Evolutionary conservation across 92 coral and sea anemone species (phyloP).

Genomic region (Hydrozoanthus gracilis): DNA sequence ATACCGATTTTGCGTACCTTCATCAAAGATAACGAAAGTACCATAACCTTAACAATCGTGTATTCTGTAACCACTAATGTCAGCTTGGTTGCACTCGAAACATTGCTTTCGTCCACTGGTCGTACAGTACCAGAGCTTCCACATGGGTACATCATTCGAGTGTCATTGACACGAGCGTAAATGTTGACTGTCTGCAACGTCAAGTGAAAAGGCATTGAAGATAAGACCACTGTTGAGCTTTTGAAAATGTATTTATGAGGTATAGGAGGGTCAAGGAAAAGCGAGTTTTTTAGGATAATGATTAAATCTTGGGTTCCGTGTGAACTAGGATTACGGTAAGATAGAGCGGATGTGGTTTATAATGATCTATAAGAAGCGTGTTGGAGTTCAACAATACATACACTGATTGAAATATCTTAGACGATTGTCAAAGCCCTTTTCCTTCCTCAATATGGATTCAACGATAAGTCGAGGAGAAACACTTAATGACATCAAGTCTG

Average conservation of each 20-base stretch:
- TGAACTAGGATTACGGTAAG: neutral
- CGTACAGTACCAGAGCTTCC: slow-evolving; percentile 24
- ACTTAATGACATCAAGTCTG: neutral
- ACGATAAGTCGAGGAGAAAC: neutral
- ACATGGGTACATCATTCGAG: neutral
- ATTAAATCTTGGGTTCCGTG: neutral
- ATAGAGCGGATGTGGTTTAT: neutral
- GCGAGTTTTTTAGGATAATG: neutral
- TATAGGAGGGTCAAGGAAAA: neutral
- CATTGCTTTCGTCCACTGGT: neutral
- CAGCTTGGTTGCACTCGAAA: slow-evolving; percentile 17
- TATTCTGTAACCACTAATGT: neutral
- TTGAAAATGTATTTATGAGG: neutral
- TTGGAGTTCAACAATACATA: neutral
- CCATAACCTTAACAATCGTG: neutral
- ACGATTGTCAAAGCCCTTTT: neutral
- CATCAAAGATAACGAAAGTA: neutral
- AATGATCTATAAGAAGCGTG: neutral
- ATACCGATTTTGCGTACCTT: neutral
- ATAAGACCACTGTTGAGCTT: neutral
- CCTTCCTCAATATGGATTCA: neutral
- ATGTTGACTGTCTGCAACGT: neutral
- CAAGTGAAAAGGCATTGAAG: neutral
- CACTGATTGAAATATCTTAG: neutral
- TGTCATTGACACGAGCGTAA: neutral